Base-by-base conservation (phyloP, 2,113 vertebrate genomes). In the Podilymbus podiceps region DNA sequence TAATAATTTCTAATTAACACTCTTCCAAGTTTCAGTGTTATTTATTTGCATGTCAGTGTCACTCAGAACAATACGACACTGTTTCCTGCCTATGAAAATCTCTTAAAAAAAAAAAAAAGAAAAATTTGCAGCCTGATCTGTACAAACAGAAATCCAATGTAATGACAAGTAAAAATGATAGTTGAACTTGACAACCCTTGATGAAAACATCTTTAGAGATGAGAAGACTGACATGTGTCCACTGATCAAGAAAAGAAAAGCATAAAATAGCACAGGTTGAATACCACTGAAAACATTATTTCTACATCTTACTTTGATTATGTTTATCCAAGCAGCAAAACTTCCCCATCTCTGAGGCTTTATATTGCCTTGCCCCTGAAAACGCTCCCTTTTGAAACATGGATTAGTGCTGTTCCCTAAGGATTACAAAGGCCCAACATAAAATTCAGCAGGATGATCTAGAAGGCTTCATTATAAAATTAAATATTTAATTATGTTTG, bases 1-100 rank as follows among this genome's bases (percentile, higher is more conserved):
- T 93, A 96, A 94, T 86, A 91, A 89, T 55, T 93, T 84, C 93
- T 95, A 97, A 97, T 96, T 97, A 97, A 93, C 46, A 71, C 92
- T 90, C 90, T 93, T 88, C 63, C 86, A 92, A 95, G 91, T 95
- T 97, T 92, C 95, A 96, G 90, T 95, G 92, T 94, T 94, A 95
- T 76, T 93, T 95, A 91, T 89, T 93, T 95, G 68, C 76, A 66
- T 25, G 69, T 59, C 71, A 83, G 72, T 75, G 89, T 88, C 90
- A 95, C 90, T 68, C 59, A 78, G 55, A 92, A 95, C 77, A 94
- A 80, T 80, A 71, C 6, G 5, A 47, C 40, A 53, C 16, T 85
- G 46, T 30, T 90, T 80, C 27, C 33, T 88, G 60, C 83, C 56
- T 76, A 42, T 24, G 53, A 81, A 95, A 93, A 81, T 4, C 17